Percentiles rank a stretch among this genome's conserved stretches.
These are phyloP conservation scores for Umimayanthus kanabou DNA, from an alignment of 92 coral and sea anemone species.

Conservation along the genomic window DNA sequence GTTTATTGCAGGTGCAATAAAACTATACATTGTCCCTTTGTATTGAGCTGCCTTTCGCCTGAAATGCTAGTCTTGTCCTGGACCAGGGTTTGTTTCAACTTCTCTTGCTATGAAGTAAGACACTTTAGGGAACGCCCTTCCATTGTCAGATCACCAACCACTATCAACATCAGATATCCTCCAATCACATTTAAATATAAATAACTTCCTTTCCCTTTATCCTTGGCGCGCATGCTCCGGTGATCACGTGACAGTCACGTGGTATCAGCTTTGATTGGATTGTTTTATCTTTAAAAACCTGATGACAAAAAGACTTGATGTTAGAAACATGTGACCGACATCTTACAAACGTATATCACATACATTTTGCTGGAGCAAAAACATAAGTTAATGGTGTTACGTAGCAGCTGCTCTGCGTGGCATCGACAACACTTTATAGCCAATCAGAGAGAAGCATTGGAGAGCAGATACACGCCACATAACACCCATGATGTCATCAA, in stretches of 20 bases:
- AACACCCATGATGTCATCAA: not conserved
- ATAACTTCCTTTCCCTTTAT: slow-evolving; percentile 5
- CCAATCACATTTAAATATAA: slow-evolving; percentile 6
- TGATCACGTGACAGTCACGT: slow-evolving; percentile 51
- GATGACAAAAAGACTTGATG: not conserved
- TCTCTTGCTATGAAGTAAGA: not conserved
- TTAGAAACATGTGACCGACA: not conserved
- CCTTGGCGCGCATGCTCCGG: slow-evolving; percentile 30
- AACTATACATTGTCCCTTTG: slow-evolving; percentile 2
- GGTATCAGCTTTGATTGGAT: slow-evolving; percentile 52
- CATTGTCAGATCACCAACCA: slow-evolving; percentile 2
- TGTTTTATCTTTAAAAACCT: slow-evolving; percentile 57
- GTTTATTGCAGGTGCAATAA: slow-evolving; percentile 31
- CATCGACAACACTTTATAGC: not conserved
- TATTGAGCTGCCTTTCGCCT: not conserved
- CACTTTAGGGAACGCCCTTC: slow-evolving; percentile 6
- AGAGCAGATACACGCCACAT: not conserved
- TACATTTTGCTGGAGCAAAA: no score
- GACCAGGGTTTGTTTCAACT: not conserved
- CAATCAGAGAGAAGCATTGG: not conserved
- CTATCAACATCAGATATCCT: not conserved
- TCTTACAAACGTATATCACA: not conserved
- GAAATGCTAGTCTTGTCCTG: not conserved
- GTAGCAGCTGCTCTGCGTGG: no score
- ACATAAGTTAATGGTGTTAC: no score